A percentile compares a stretch with the other conserved stretches of the same genome.
These are phyloP conservation scores for Rhingia rostrata DNA, from an alignment of 2,888 invertebrate genomes.

Conservation along the genomic window DNA sequence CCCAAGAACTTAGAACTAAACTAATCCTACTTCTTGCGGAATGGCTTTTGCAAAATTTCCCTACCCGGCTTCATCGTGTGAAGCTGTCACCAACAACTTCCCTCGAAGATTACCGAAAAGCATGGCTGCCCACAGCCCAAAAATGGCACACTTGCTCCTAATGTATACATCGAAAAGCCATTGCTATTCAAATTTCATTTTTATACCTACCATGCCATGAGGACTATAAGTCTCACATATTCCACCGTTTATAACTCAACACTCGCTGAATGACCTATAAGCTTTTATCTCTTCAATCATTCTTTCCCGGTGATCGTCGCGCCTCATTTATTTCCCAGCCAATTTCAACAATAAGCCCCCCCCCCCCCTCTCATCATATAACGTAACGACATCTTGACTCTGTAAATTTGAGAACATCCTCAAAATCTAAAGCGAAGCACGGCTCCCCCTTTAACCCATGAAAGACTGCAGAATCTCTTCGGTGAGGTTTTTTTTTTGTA, in stretches of 20 bases:
- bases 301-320: slow-evolving; percentile 22
- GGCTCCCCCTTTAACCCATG: neutral
- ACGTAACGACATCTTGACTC: slow-evolving; percentile 31
- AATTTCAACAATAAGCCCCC: slow-evolving; percentile 40
- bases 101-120: too few species aligned
- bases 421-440: slow-evolving; percentile 19
- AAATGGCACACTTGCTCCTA: too few species aligned
- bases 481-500: too few species aligned
- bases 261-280: slow-evolving; percentile 8
- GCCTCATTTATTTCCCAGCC: slow-evolving; percentile 38
- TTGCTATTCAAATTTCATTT: too few species aligned
- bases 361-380: slow-evolving; percentile 27
- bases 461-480: neutral
- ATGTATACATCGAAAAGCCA: too few species aligned
- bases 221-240: neutral
- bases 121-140: too few species aligned
- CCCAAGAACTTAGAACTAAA: too few species aligned
- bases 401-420: slow-evolving; percentile 29
- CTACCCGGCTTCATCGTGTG: too few species aligned
- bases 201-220: too few species aligned
- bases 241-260: neutral
- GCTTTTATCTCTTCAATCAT: slow-evolving; percentile 30
- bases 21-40: too few species aligned
- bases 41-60: too few species aligned
- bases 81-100: too few species aligned